Evolutionary conservation across 2,797 vertebrate genomes (phyloP).

Genomic region (Pangasius mekongensis): DNA sequence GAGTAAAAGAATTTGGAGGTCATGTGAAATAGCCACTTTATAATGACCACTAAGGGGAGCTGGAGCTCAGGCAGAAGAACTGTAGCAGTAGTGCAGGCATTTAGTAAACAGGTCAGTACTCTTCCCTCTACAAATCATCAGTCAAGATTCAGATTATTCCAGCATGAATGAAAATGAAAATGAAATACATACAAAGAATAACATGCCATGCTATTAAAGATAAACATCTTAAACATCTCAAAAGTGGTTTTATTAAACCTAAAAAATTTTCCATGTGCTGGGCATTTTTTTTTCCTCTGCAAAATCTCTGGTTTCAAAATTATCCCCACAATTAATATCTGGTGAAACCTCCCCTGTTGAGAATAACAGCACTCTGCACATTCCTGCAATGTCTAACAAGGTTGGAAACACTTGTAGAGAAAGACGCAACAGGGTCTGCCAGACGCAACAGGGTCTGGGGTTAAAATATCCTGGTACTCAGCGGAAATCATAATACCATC

Average conservation of each 20-base stretch:
- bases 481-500: slow-evolving; percentile 31
- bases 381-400: neutral
- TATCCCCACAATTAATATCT: neutral
- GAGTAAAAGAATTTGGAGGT: neutral
- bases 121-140: neutral
- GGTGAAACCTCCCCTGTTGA: neutral
- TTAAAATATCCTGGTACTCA: slow-evolving; percentile 31
- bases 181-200: neutral
- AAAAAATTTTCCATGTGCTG: neutral
- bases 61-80: slow-evolving; percentile 23
- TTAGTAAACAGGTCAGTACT: neutral
- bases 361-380: neutral
- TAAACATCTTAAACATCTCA: neutral
- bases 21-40: neutral
- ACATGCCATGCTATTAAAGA: neutral
- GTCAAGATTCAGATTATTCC: neutral
- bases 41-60: slow-evolving; percentile 67
- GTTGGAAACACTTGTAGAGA: slow-evolving; percentile 12
- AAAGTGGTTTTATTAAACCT: neutral
- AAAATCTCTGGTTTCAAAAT: neutral
- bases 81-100: neutral
- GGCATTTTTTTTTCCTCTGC: neutral
- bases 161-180: neutral
- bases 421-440: slow-evolving; percentile 2
- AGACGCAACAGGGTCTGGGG: slow-evolving; percentile 32